These are phyloP conservation scores for Mormyrus lacerda DNA, from an alignment of 2,113 vertebrate species.

Conservation along the genomic window DNA sequence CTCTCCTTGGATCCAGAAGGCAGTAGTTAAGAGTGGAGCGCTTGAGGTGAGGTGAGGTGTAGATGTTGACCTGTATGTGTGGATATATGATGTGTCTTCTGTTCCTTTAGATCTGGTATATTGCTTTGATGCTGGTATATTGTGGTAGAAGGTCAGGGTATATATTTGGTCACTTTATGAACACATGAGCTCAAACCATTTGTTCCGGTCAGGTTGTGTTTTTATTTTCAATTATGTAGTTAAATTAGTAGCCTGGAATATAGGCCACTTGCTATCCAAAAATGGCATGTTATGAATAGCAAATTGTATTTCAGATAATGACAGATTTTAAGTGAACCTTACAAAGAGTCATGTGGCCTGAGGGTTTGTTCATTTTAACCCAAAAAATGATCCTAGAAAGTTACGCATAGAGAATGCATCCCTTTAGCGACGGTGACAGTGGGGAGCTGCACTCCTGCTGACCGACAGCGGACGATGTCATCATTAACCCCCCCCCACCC, in stretches of 20 bases:
- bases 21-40: neutral
- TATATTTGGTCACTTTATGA: neutral
- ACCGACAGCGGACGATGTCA: neutral
- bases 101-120: neutral
- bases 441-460: neutral
- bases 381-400: conserved; percentile 1
- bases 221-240: conserved; percentile 4
- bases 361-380: neutral
- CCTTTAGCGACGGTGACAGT: neutral
- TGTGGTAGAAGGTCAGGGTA: no score
- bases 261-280: conserved; percentile 9
- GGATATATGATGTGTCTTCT: neutral
- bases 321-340: neutral
- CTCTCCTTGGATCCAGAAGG: no score
- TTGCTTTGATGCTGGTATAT: neutral
- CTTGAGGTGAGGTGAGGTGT: neutral
- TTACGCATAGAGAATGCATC: neutral
- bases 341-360: neutral
- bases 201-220: neutral
- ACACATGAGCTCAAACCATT: neutral
- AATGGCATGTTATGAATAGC: conserved; percentile 3
- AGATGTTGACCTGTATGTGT: neutral
- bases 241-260: neutral
- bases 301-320: neutral
- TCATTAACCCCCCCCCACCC: neutral